Percentiles rank a stretch among this genome's conserved stretches.
phyloP scores from a whole-genome alignment of 2,113 vertebrate species.

The Miniopterus natalensis region DNA sequence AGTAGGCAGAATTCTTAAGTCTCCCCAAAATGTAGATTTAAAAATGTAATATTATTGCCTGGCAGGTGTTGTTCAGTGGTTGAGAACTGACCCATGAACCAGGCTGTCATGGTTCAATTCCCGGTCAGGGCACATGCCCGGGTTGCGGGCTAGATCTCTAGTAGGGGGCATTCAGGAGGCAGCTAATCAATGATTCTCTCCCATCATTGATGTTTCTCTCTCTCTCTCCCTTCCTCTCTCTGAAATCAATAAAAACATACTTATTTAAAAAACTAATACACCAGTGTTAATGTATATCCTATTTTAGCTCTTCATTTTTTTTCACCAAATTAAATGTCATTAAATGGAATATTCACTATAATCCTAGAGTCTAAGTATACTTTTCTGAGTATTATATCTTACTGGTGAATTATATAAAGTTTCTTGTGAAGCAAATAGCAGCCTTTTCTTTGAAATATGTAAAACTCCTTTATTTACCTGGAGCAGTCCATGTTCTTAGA shows the following conservation, averaged over 20 bases:
- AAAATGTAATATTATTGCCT: neutral
- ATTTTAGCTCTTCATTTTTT: neutral
- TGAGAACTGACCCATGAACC: too few relatives aligned
- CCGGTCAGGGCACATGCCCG: too few relatives aligned
- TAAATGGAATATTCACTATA: neutral
- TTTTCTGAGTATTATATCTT: neutral
- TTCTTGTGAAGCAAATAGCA: neutral
- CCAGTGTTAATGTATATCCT: neutral
- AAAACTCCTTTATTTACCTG: constrained; percentile 9
- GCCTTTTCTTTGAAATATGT: neutral
- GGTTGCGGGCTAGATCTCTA: too few relatives aligned
- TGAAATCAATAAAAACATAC: too few relatives aligned
- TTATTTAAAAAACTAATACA: neutral
- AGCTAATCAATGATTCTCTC: too few relatives aligned
- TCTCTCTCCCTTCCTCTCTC: too few relatives aligned
- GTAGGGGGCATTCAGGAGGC: too few relatives aligned
- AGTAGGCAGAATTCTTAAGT: neutral
- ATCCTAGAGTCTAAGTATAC: neutral
- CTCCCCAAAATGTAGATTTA: neutral
- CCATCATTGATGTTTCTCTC: too few relatives aligned
- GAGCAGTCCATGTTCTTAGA: neutral
- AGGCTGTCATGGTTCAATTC: too few relatives aligned
- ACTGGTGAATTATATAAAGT: neutral
- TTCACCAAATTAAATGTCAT: neutral
- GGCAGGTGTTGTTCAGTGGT: too few relatives aligned